Evolutionary conservation across 2,888 invertebrate genomes (phyloP), one percentile per base, ranked within the genome.

Genomic region (Nomada flava): DNA sequence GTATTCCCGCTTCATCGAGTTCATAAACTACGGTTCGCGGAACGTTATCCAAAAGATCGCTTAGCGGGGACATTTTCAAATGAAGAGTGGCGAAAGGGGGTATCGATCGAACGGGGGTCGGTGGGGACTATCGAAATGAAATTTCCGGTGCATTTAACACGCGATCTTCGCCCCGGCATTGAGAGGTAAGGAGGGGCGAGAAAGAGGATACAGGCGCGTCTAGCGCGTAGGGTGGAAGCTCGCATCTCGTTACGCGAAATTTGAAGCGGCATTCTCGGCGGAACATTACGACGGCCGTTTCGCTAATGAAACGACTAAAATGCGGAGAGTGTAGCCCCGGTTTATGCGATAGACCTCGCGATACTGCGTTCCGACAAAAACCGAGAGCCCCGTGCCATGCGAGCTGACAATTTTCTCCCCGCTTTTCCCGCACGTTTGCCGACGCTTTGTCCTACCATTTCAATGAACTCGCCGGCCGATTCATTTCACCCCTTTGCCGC

Each of bases 271-370:
- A 75, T 85, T 82, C 82, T 65, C 29, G 62, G 55, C 44, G 82
- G 57, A 53, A 76, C 79, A 57, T 83, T 83, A 80, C 74, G 76
- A 29, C 60, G 57, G 60, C 11, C 79, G 59, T 80, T 71, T 53
- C 79, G 67, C 76, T 86, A 87, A 87, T 87, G 86, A 87, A 86
- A 84, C 83, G 69, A 82, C 83, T 87, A 83, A 85, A 86, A 85
- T 87, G 81, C 83, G 76, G 47, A 29, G 68, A 70, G 69, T 50
- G 80, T 79, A 69, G 44, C 0, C 72, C 20, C 29, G 53, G 55
- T 53, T 62, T 52, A 76, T 42, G 72, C 26, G 75, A 73, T 57
- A 75, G 59, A 42, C 50, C 42, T 23, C 20, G 26, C 57, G 57
- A 26, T 23, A 18, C 53, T 47, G 23, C 23, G 52, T 18, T 15